Evolutionary conservation across 2,113 vertebrate species (phyloP), one percentile per base, ranked within the genome.

Genomic region (Pelecanoides urinatrix): DNA sequence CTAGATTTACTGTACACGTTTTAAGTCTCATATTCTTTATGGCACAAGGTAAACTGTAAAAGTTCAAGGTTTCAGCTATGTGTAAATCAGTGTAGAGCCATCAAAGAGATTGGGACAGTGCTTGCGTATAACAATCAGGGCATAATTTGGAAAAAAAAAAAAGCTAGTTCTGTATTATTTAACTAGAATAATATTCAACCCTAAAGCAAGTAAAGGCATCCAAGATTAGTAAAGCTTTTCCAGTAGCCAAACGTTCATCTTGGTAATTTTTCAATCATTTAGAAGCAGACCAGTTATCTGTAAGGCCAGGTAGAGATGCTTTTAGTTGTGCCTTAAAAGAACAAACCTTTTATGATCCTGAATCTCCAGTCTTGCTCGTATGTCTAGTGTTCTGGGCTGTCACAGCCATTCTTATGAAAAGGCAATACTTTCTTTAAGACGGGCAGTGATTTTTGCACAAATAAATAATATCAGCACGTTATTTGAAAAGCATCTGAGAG

Each of bases 21-120:
- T 85, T 72, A 87, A 91, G 45, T 85, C 77, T 82, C 50, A 22
- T 70, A 85, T 68, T 94, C 84, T 95, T 95, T 94, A 91, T 88
- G 59, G 50, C 56, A 76, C 53, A 87, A 53, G 13, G 30, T 95
- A 62, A 93, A 42, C 80, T 67, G 32, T 85, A 79, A 73, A 96
- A 87, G 52, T 71, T 91, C 80, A 81, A 90, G 70, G 62, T 87
- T 92, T 94, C 70, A 62, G 16, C 47, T 92, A 42, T 81, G 23
- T 58, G 61, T 89, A 87, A 92, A 75, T 85, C 77, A 61, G 16
- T 18, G 18, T 52, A 79, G 66, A 85, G 71, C 70, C n/a, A 22
- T 91, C 74, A 75, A 34, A 94, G 34, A 61, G 32, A 38, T 1
- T 58, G 61, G 61, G 49, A 34, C 47, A 81, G 11, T 45, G 29